These are phyloP conservation scores for Megaleporinus macrocephalus DNA, from an alignment of 2,113 vertebrate species.

Conservation along the genomic window DNA sequence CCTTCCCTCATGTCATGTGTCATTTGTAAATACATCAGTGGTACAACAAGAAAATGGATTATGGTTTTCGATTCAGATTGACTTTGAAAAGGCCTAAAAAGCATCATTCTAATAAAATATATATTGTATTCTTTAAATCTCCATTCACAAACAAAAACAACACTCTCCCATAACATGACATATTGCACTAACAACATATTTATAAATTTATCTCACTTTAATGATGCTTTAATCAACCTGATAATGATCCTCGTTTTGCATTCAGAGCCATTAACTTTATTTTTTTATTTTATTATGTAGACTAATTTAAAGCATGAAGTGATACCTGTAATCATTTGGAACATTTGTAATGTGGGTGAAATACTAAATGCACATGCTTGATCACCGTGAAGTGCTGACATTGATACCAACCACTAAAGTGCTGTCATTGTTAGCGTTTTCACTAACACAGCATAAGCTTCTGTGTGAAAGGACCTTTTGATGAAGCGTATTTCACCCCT, in stretches of 20 bases:
- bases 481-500: conserved; percentile 3
- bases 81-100: neutral
- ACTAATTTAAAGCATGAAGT: neutral
- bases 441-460: conserved; percentile 44
- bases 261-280: neutral
- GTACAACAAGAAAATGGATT: no score
- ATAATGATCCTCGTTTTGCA: no score
- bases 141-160: neutral
- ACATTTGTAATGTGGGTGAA: neutral
- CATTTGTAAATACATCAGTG: no score
- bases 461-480: conserved; percentile 25
- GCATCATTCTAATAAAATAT: neutral
- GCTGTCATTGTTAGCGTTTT: conserved; percentile 41
- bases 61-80: no score
- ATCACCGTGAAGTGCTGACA: neutral
- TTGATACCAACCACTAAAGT: neutral
- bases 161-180: neutral
- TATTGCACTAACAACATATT: neutral
- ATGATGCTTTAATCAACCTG: neutral
- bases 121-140: neutral
- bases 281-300: neutral
- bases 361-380: neutral
- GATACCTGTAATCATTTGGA: neutral
- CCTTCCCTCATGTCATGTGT: no score
- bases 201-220: neutral